These are phyloP conservation scores for Euura lappo DNA, from an alignment of 1,140 invertebrate genomes.

Conservation along the genomic window DNA sequence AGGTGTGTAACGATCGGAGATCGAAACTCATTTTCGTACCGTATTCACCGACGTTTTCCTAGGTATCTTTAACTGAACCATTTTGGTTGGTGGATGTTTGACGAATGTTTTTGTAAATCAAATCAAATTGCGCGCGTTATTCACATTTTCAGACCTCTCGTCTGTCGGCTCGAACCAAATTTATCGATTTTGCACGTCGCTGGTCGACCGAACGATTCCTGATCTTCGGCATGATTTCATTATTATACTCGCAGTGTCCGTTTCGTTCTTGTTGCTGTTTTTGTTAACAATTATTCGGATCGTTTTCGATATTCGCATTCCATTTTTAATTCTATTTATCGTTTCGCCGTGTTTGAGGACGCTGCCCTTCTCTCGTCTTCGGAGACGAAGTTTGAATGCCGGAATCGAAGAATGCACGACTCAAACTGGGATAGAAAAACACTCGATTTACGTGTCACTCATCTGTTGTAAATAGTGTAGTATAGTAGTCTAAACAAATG, in stretches of 20 bases:
- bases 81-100: conserved; percentile 39
- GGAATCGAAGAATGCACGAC: too few species aligned
- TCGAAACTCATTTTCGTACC: conserved; percentile 19
- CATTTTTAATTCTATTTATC: too few species aligned
- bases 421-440: conserved; percentile 34
- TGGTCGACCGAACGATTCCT: neutral
- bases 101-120: conserved; percentile 38
- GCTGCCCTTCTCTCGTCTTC: too few species aligned
- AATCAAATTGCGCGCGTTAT: neutral
- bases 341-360: too few species aligned
- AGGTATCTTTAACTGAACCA: conserved; percentile 27
- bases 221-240: neutral
- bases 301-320: conserved; percentile 10
- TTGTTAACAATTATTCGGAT: conserved; percentile 4
- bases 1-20: neutral
- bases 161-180: neutral
- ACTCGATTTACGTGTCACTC: conserved; percentile 32
- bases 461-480: conserved; percentile 44
- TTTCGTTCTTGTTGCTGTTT: neutral
- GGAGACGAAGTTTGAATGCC: too few species aligned
- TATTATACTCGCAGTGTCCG: neutral
- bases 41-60: conserved; percentile 38
- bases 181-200: neutral
- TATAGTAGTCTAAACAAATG: conserved; percentile 34
- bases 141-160: too few species aligned